phyloP scores from a whole-genome alignment of 30 jellyfish, hydroid and myxozoan species.

The Chironex yamaguchii region DNA sequence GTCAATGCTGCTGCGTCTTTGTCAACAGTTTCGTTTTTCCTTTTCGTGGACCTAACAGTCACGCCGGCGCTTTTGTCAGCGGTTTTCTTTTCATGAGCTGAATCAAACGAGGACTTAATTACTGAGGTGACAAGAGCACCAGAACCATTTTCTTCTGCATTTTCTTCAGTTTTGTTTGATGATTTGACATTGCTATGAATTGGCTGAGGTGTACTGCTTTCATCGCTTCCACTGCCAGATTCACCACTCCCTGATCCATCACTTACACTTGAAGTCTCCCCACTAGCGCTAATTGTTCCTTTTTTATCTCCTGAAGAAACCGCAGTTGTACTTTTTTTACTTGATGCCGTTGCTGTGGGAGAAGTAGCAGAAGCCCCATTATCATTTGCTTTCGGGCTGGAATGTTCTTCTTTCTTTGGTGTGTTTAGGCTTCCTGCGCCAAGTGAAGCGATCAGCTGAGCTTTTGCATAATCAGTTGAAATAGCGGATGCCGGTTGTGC shows the following conservation, averaged over 20 bases:
- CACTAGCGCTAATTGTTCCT: not conserved
- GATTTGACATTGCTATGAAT: not conserved
- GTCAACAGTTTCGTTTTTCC: not conserved
- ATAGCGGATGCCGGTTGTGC: not conserved
- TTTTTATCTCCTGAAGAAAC: not conserved
- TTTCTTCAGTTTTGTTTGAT: not conserved
- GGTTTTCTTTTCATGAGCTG: not conserved
- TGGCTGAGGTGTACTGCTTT: not conserved
- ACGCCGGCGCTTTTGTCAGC: not conserved
- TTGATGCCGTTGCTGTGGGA: not conserved
- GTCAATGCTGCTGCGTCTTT: too few relatives aligned
- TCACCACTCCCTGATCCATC: not conserved
- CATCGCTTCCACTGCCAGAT: not conserved
- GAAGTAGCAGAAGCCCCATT: not conserved
- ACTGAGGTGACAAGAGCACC: not conserved
- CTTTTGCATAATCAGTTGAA: not conserved
- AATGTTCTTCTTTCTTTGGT: not conserved
- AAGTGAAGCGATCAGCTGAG: not conserved
- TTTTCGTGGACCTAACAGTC: not conserved
- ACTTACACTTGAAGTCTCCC: not conserved
- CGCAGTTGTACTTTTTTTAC: not conserved
- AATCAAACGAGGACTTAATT: not conserved
- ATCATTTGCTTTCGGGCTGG: not conserved
- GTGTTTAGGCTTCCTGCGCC: not conserved
- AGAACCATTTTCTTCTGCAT: not conserved